These are phyloP conservation scores for Tortricodes alternella DNA, from an alignment of 2,888 invertebrate genomes.

Conservation along the genomic window DNA sequence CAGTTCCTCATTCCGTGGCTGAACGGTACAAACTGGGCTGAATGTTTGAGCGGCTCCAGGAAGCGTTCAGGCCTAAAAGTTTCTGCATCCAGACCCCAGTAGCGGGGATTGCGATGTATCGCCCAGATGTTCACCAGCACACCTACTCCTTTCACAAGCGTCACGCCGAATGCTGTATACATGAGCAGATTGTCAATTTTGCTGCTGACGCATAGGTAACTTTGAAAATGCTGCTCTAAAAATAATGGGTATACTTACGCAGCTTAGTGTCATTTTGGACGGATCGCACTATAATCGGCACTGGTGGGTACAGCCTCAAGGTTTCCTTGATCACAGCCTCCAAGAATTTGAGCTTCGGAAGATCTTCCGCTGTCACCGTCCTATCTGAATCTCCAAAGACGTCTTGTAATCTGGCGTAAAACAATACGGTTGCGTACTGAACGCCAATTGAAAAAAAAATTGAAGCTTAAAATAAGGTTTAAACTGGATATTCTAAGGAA, in stretches of 20 bases:
- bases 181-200: too few species aligned
- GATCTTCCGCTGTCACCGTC: constrained; percentile 34
- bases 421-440: not conserved
- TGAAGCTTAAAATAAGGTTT: too few species aligned
- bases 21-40: constrained; percentile 48
- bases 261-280: constrained; percentile 27
- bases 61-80: constrained; percentile 58
- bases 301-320: constrained; percentile 42
- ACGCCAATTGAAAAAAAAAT: too few species aligned
- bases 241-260: too few species aligned
- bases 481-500: too few species aligned
- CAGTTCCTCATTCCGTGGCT: constrained; percentile 51
- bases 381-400: constrained; percentile 38
- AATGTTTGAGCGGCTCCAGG: constrained; percentile 42
- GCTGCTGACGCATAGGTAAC: too few species aligned
- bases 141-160: constrained; percentile 40
- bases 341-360: constrained; percentile 39
- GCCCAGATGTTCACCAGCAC: constrained; percentile 48
- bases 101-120: constrained; percentile 51
- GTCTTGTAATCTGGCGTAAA: constrained; percentile 30
- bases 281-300: constrained; percentile 37
- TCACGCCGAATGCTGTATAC: constrained; percentile 44
- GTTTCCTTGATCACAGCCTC: constrained; percentile 43
- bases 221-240: too few species aligned
- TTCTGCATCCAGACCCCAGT: constrained; percentile 58